Evolutionary conservation across 1,140 invertebrate species (phyloP).

Genomic region (Ceratitis capitata): DNA sequence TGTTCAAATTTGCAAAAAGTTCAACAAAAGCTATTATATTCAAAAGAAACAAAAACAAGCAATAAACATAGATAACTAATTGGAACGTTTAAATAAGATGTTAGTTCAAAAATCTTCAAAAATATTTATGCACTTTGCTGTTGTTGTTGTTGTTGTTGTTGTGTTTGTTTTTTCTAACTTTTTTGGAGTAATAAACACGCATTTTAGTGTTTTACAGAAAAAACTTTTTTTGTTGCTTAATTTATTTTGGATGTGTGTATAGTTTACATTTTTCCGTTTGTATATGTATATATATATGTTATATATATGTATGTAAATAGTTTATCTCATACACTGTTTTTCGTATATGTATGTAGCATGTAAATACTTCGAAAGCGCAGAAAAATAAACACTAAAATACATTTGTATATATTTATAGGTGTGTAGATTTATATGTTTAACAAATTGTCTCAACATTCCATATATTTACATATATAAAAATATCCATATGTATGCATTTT

Average conservation of each 20-base stretch:
- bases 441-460: neutral
- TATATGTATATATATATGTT: neutral
- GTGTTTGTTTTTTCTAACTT: neutral
- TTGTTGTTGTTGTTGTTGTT: neutral
- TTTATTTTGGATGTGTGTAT: constrained; percentile 16
- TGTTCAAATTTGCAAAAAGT: constrained; percentile 7
- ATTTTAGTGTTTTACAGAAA: neutral
- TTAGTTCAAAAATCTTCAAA: too few species aligned
- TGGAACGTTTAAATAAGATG: too few species aligned
- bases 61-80: too few species aligned
- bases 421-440: neutral
- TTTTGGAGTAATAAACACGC: neutral
- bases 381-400: neutral
- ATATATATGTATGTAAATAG: neutral
- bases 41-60: neutral
- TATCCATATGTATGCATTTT: neutral
- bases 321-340: neutral
- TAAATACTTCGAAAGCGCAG: constrained; percentile 21
- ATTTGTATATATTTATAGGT: neutral
- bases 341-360: neutral
- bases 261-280: constrained; percentile 8
- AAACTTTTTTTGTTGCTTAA: constrained; percentile 31
- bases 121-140: too few species aligned
- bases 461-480: neutral
- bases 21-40: neutral